Percentiles rank a stretch among this genome's conserved stretches.
Conservation (phyloP, 2,888 invertebrate species). For the Plebejus melissa region DNA sequence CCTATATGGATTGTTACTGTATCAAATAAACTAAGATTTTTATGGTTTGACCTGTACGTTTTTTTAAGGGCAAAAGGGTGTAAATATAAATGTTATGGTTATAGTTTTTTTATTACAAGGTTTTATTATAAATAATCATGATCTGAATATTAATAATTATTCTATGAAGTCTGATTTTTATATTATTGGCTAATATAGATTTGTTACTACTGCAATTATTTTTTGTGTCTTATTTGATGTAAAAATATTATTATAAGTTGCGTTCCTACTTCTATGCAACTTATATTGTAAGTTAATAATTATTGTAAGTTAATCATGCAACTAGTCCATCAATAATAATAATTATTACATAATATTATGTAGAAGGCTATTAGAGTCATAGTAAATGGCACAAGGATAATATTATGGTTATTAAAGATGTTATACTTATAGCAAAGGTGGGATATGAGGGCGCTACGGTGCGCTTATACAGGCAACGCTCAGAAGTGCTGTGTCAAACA, state of each 20-base stretch:
- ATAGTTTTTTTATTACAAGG: neutral
- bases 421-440: neutral
- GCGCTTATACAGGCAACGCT: no score
- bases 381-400: neutral
- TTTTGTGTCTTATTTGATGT: neutral
- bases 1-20: neutral
- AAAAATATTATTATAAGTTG: neutral
- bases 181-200: neutral
- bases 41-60: neutral
- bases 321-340: neutral
- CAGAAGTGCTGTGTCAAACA: no score
- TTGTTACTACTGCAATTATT: neutral
- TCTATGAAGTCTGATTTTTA: neutral
- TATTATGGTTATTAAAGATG: neutral
- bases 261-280: neutral
- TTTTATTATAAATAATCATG: neutral
- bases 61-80: neutral
- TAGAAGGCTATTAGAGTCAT: neutral
- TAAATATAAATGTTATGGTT: neutral
- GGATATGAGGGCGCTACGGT: no score
- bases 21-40: neutral
- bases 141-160: no score
- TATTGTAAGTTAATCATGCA: neutral
- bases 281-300: neutral
- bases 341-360: neutral